Evolutionary conservation across 2,888 invertebrate species (phyloP).

Genomic region (Himalopsyche anomala): DNA sequence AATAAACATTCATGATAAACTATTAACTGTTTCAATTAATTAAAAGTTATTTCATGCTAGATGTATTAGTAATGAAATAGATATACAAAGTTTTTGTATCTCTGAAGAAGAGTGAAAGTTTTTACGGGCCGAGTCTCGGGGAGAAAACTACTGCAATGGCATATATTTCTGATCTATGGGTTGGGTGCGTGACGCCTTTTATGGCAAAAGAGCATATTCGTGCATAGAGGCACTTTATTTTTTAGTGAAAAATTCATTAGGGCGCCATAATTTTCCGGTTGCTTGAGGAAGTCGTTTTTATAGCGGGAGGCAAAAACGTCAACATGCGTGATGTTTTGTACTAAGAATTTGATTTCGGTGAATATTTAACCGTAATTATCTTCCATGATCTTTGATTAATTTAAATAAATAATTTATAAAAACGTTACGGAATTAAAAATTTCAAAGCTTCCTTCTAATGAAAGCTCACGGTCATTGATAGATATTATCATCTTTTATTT

Average conservation of each 20-base stretch:
- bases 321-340: constrained; percentile 7
- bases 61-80: background rate
- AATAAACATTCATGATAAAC: no score
- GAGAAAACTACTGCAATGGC: constrained; percentile 2
- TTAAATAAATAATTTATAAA: background rate
- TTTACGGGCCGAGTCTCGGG: background rate
- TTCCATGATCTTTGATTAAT: background rate
- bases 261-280: constrained; percentile 26
- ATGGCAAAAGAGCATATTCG: constrained; percentile 28
- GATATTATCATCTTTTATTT: no score
- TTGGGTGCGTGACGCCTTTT: constrained; percentile 8
- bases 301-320: background rate
- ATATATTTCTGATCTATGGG: constrained; percentile 18
- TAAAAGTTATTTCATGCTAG: no score
- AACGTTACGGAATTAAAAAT: background rate
- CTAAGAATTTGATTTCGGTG: constrained; percentile 20
- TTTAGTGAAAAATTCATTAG: constrained; percentile 31
- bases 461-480: no score
- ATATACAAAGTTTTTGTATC: constrained; percentile 8
- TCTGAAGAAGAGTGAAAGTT: constrained; percentile 5
- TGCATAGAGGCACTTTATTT: constrained; percentile 31
- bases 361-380: constrained; percentile 22
- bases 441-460: background rate
- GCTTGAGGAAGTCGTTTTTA: constrained; percentile 28
- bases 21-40: no score